Evolutionary conservation across 1,140 invertebrate species (phyloP).

Genomic region (Leptopilina boulardi): DNA sequence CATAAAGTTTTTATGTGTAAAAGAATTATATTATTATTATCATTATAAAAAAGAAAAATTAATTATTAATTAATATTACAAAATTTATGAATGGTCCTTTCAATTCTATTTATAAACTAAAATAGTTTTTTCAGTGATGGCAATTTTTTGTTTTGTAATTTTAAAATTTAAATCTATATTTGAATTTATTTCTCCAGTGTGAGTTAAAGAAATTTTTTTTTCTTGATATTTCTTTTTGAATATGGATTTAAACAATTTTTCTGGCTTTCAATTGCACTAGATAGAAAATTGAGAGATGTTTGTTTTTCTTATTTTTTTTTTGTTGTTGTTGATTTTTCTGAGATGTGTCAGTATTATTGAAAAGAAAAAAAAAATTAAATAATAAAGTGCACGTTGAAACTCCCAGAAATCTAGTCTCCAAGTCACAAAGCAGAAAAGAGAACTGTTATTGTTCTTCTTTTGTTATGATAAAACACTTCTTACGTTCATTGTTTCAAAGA

Average conservation of each 20-base stretch:
- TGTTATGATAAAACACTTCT: background rate
- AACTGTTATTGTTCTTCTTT: background rate
- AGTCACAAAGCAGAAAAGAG: constrained; percentile 21
- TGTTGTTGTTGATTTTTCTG: background rate
- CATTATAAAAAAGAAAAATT: too few species aligned
- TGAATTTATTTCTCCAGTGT: background rate
- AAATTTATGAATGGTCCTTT: constrained; percentile 8
- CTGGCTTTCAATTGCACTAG: background rate
- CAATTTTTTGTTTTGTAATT: constrained; percentile 17
- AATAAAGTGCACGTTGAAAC: background rate
- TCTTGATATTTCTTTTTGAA: background rate
- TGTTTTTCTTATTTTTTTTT: background rate
- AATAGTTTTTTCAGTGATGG: constrained; percentile 8
- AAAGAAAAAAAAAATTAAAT: background rate
- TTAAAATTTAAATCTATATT: background rate
- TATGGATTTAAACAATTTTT: background rate
- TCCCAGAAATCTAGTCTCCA: constrained; percentile 27
- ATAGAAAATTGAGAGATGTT: background rate
- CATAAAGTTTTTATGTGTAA: background rate
- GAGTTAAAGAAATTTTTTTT: too few species aligned
- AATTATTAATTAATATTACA: too few species aligned
- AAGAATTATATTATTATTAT: too few species aligned
- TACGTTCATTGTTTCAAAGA: background rate
- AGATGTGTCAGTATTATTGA: constrained; percentile 12
- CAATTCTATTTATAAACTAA: background rate